Evolutionary conservation across 2,888 invertebrate genomes (phyloP).

Genomic region (Cecidostiba fungosa): DNA sequence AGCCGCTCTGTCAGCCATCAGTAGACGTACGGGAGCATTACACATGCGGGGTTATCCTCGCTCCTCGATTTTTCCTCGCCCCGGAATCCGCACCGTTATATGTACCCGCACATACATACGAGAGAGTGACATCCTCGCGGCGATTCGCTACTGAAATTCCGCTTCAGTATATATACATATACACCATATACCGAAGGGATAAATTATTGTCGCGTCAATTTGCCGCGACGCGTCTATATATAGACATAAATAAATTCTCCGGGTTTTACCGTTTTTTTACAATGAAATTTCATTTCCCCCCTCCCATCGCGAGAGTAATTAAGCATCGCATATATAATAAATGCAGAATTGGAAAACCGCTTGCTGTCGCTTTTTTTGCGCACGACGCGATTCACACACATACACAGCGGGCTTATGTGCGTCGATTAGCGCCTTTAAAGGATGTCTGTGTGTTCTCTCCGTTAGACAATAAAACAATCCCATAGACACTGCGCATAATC

Average conservation of each 20-base stretch:
- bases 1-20: background rate
- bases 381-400: background rate
- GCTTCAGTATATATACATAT: background rate
- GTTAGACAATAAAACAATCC: constrained; percentile 7
- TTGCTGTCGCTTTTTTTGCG: background rate
- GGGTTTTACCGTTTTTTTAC: no score
- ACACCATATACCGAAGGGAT: background rate
- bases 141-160: constrained; percentile 8
- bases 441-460: background rate
- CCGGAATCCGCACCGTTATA: constrained; percentile 9
- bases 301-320: background rate
- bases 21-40: background rate
- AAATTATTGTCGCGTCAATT: background rate
- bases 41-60: background rate
- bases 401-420: no score
- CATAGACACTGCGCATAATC: background rate
- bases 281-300: background rate
- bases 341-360: background rate
- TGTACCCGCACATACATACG: constrained; percentile 18
- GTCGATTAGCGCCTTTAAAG: constrained; percentile 2
- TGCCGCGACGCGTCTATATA: no score
- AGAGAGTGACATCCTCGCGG: background rate
- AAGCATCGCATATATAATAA: background rate
- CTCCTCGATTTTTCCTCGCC: constrained; percentile 1
- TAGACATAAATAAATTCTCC: background rate